Evolutionary conservation across 2,888 invertebrate species (phyloP).

Genomic region (Nudaria mundana): DNA sequence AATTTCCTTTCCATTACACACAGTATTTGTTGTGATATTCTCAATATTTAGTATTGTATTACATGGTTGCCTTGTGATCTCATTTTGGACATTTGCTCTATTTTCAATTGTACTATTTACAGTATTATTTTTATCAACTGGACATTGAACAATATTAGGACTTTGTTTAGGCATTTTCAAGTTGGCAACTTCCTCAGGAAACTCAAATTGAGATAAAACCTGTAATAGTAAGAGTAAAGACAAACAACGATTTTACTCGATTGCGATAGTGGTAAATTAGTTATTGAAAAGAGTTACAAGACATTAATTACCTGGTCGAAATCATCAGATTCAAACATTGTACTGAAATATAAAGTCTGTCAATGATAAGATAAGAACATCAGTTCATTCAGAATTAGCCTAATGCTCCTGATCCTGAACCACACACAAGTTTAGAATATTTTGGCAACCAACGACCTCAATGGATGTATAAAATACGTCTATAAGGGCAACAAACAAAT

Average conservation of each 20-base stretch:
- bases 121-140: background rate
- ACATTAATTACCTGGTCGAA: constrained; percentile 59
- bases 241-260: too few species aligned
- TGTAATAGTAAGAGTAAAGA: constrained; percentile 16
- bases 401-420: too few species aligned
- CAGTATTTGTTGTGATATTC: background rate
- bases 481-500: too few species aligned
- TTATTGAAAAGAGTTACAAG: background rate
- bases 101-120: background rate
- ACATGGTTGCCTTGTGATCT: too few species aligned
- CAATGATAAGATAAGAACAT: background rate
- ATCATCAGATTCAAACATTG: constrained; percentile 74
- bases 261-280: too few species aligned
- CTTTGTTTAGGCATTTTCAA: too few species aligned
- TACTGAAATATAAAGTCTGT: constrained; percentile 1
- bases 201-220: constrained; percentile 69
- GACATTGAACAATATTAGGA: too few species aligned
- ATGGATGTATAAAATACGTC: too few species aligned
- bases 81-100: background rate
- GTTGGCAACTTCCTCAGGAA: constrained; percentile 41
- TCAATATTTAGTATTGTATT: constrained; percentile 9
- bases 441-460: too few species aligned
- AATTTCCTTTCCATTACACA: constrained; percentile 3
- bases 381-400: too few species aligned
- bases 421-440: too few species aligned